Conservation (phyloP, 1,140 invertebrate species). For the Brachionus koreanus region DNA sequence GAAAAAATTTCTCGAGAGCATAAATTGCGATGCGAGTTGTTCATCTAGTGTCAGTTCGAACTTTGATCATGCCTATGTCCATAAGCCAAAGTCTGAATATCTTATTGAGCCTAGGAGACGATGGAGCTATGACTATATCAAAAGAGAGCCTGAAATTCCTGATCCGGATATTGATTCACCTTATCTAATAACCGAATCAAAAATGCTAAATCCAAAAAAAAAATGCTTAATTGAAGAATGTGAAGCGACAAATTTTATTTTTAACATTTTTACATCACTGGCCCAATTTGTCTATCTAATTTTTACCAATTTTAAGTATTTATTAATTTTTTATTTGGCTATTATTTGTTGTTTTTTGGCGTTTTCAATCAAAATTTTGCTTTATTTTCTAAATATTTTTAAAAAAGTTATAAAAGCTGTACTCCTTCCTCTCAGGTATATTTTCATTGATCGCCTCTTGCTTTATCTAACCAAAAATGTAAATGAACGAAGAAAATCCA, state of each 20-base stretch:
- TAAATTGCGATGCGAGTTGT: conserved; percentile 31
- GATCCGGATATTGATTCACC: conserved; percentile 13
- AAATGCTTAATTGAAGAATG: not conserved
- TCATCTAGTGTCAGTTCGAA: not conserved
- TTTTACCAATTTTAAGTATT: conserved; percentile 24
- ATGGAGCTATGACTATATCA: conserved; percentile 6
- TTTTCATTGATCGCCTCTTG: not conserved
- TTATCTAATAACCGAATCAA: conserved; percentile 11
- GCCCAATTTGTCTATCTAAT: not conserved
- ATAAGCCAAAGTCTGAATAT: not conserved
- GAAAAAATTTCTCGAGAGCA: conserved; percentile 7
- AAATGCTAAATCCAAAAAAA: not conserved
- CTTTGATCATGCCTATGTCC: not conserved
- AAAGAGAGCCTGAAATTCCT: not conserved
- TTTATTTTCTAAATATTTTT: not conserved
- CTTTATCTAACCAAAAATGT: not conserved
- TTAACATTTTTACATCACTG: not conserved
- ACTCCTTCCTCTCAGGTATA: not conserved
- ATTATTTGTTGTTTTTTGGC: not conserved
- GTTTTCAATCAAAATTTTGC: not conserved
- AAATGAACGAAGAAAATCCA: not conserved
- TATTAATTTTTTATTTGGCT: conserved; percentile 6
- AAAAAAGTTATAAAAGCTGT: not conserved
- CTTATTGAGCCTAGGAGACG: not conserved
- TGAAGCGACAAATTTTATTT: not conserved